A percentile compares a stretch with the other conserved stretches of the same genome.
These are phyloP conservation scores for Rattus rattus DNA, from an alignment of 2,113 vertebrate genomes.

Conservation along the genomic window DNA sequence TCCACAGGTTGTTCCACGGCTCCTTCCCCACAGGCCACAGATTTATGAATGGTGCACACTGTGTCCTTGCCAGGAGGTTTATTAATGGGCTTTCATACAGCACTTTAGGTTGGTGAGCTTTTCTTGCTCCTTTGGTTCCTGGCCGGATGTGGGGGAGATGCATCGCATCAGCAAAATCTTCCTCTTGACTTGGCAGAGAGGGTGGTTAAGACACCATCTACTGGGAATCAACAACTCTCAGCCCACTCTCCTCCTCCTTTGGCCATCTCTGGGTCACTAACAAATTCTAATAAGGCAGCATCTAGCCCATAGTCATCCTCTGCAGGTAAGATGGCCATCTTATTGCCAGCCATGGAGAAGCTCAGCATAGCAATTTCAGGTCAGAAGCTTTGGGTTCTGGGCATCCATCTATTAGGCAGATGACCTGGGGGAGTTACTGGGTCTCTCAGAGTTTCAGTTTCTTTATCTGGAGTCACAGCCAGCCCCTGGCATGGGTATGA, in stretches of 20 bases:
- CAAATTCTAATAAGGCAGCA: neutral
- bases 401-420: fast-evolving
- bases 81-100: conserved; percentile 68
- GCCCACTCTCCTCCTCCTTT: neutral
- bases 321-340: neutral
- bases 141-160: neutral
- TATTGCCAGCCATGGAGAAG: neutral
- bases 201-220: neutral
- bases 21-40: neutral
- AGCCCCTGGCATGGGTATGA: neutral
- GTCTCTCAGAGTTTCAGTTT: neutral
- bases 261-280: neutral
- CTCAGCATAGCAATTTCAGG: neutral
- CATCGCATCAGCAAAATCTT: conserved; percentile 18
- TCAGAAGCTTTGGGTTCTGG: neutral
- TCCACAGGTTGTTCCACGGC: neutral
- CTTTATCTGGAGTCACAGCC: neutral
- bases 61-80: conserved; percentile 16
- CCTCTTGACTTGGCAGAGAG: neutral
- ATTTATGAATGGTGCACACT: neutral
- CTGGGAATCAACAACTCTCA: neutral
- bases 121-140: neutral
- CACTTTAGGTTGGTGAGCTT: conserved; percentile 50
- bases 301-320: neutral
- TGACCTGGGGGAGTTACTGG: neutral